Base-by-base conservation (phyloP, 2,113 vertebrate species). In the Heterotilapia buettikoferi region DNA sequence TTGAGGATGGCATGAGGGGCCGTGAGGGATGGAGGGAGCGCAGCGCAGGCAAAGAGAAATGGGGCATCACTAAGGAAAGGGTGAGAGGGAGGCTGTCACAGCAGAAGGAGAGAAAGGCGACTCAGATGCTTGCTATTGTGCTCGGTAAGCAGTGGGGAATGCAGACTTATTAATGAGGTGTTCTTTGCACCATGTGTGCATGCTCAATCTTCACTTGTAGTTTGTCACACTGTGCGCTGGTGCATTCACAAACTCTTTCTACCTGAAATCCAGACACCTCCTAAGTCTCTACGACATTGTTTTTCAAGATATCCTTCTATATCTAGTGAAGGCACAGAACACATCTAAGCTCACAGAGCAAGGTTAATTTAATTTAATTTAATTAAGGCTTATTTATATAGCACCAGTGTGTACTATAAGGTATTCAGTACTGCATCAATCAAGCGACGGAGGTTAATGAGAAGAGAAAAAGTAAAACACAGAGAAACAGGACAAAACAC, bases 71-170 rank as follows among this genome's bases (percentile, higher is more conserved):
- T 14, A 96, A 96, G 92, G 95, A 97, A 80, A 82, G 94, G 90
- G 93, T 91, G 83, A 92, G 96, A 66, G 96, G 96, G 50, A 71
- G 94, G 91, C 92, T 96, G 87, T 97, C 95, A 0, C 96, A 97
- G 88, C 96, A 97, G 94, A 97, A 97, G 86, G 96, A 97, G 86
- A 92, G 96, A 81, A 97, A 97, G 80, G 96, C 96, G 1, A 97
- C 96, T 2, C 95, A 97, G 94, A 97, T 97, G 96, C 92, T 97
- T 5, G 96, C 96, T 2, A 96, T 97, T 6, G 96, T 97, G 83
- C 93, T 97, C 2, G 96, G 96, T 97, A 88, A 96, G 96, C 5
- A 6, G 24, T 66, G 19, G 26, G 38, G 82, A 26, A 45, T 9
- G 7, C 47, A 71, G 66, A 84, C 6, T 66, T 11, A 90, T 4